Evolutionary conservation across 1,140 invertebrate species (phyloP).

Genomic region (Drosophila pallidifrons): DNA sequence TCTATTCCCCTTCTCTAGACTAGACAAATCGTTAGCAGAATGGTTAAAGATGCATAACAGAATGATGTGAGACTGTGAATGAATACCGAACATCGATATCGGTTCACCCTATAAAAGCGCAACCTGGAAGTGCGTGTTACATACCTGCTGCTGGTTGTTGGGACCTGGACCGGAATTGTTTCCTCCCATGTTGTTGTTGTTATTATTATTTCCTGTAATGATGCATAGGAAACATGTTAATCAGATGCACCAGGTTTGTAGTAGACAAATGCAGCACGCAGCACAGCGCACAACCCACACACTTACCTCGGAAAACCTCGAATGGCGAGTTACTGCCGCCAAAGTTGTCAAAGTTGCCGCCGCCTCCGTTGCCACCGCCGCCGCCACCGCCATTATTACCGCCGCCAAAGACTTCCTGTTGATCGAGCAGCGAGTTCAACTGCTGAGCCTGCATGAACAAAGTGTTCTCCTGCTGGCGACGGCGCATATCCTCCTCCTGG

Average conservation of each 20-base stretch:
- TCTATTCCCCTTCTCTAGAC: not conserved
- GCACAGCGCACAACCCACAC: not conserved
- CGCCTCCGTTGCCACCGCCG: slow-evolving; percentile 59
- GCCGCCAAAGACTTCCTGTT: slow-evolving; percentile 86
- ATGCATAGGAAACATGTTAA: slow-evolving; percentile 2
- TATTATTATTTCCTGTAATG: slow-evolving; percentile 15
- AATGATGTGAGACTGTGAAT: not conserved
- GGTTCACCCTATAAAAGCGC: no score
- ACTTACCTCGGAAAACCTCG: slow-evolving; percentile 75
- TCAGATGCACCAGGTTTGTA: not conserved
- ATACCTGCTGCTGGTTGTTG: slow-evolving; percentile 68
- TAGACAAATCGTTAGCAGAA: not conserved
- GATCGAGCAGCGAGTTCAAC: slow-evolving; percentile 87
- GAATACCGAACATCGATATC: not conserved
- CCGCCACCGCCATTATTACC: slow-evolving; percentile 85
- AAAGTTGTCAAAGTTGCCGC: slow-evolving; percentile 76
- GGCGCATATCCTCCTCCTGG: slow-evolving; percentile 93
- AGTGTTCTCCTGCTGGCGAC: slow-evolving; percentile 92
- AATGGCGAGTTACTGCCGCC: slow-evolving; percentile 73
- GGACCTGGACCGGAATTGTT: slow-evolving; percentile 55
- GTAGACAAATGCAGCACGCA: not conserved
- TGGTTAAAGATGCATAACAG: not conserved
- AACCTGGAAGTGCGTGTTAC: slow-evolving; percentile 24
- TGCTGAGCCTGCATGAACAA: slow-evolving; percentile 91
- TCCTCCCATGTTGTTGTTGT: slow-evolving; percentile 62